These are phyloP conservation scores for Cerceris rybyensis DNA, from an alignment of 2,888 invertebrate species.

Conservation along the genomic window DNA sequence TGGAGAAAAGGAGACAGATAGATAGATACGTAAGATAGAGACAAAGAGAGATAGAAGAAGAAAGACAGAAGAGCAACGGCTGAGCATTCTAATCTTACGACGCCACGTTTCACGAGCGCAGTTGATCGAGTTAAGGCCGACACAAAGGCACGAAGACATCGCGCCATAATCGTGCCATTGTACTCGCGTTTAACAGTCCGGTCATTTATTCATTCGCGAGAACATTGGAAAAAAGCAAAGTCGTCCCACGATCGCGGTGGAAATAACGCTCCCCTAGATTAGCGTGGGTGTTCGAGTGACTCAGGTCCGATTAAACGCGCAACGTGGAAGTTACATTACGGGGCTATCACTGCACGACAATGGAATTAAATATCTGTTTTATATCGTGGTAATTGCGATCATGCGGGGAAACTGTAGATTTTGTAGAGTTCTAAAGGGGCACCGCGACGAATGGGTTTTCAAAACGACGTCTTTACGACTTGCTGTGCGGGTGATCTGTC, in stretches of 20 bases:
- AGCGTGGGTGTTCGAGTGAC: slow-evolving; percentile 55
- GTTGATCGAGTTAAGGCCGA: slow-evolving; percentile 70
- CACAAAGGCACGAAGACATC: slow-evolving; percentile 65
- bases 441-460: too few species aligned
- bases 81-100: slow-evolving; percentile 52
- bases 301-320: slow-evolving; percentile 36
- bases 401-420: not conserved
- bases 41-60: slow-evolving; percentile 7
- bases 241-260: slow-evolving; percentile 58
- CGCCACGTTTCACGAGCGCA: slow-evolving; percentile 36
- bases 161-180: slow-evolving; percentile 64
- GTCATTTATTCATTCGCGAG: slow-evolving; percentile 68
- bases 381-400: not conserved
- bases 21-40: slow-evolving; percentile 1
- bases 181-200: slow-evolving; percentile 64
- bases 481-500: too few species aligned
- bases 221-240: slow-evolving; percentile 29
- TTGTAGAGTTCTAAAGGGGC: not conserved
- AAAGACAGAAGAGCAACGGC: slow-evolving; percentile 27
- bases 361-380: not conserved
- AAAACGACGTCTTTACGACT: too few species aligned
- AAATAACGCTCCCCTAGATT: slow-evolving; percentile 53
- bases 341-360: slow-evolving; percentile 14
- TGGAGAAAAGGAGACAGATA: slow-evolving; percentile 11
- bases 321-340: not conserved